Conservation (phyloP, 2,113 vertebrate species). For the Nyctereutes procyonoides region DNA sequence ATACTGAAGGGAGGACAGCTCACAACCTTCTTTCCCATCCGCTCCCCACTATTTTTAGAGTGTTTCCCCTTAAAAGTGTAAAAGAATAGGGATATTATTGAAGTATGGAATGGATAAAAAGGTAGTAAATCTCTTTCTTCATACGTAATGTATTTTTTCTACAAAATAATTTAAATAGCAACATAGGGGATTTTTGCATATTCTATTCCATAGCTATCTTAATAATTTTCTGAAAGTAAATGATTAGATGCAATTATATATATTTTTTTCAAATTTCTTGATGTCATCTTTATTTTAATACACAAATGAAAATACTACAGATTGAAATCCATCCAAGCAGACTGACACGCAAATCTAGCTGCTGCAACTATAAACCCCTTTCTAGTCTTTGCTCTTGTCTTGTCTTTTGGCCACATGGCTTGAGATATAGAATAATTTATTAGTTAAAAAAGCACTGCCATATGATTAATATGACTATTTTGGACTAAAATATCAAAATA, state of each 20-base stretch:
- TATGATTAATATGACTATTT: neutral
- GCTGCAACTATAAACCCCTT: rapidly evolving
- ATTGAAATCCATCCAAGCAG: neutral
- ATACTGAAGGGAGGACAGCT: neutral
- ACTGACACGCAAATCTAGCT: neutral
- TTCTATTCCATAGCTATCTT: neutral
- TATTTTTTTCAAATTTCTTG: neutral
- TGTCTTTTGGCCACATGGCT: neutral
- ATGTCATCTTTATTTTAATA: neutral
- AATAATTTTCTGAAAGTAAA: neutral
- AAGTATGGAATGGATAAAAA: neutral
- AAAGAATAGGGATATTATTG: neutral
- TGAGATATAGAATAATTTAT: conserved; percentile 31
- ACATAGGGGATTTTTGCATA: neutral
- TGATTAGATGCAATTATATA: neutral
- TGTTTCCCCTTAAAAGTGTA: neutral
- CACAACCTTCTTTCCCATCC: neutral
- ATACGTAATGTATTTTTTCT: neutral
- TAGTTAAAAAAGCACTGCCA: neutral
- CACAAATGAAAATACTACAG: neutral
- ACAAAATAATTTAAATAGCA: neutral
- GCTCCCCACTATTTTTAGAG: neutral
- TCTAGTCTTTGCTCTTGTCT: neutral
- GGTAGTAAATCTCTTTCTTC: neutral
- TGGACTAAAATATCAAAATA: neutral